These are phyloP conservation scores for Vireo griseus DNA, from an alignment of 2,797 vertebrate genomes.

Conservation along the genomic window DNA sequence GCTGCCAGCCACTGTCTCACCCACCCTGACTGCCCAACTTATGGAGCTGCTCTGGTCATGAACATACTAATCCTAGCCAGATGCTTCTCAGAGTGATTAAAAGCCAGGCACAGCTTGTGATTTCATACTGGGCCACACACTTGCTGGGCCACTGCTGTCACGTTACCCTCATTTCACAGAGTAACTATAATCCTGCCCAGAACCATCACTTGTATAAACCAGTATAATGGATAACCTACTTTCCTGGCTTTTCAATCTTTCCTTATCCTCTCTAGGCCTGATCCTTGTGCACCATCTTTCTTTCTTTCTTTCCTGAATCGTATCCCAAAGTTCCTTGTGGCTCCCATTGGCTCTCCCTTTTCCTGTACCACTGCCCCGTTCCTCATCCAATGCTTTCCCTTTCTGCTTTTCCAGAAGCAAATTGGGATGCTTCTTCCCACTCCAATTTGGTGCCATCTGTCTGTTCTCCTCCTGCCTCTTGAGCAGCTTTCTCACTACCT, in stretches of 20 bases:
- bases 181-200: background rate
- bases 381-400: background rate
- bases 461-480: background rate
- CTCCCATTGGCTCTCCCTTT: background rate
- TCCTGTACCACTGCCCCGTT: background rate
- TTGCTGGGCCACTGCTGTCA: background rate
- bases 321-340: background rate
- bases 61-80: background rate
- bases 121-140: background rate
- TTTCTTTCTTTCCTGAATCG: background rate
- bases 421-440: background rate
- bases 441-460: background rate
- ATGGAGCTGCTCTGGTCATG: background rate
- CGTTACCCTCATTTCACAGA: background rate
- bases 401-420: background rate
- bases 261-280: background rate
- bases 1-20: background rate
- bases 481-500: background rate
- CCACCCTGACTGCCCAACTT: accelerated
- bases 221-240: background rate
- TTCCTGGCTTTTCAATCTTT: background rate
- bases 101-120: background rate
- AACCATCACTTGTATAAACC: background rate
- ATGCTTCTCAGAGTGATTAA: background rate
- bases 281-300: background rate